phyloP scores from a whole-genome alignment of 2,888 invertebrate species.

The Kuschelorhynchus macadamiae region DNA sequence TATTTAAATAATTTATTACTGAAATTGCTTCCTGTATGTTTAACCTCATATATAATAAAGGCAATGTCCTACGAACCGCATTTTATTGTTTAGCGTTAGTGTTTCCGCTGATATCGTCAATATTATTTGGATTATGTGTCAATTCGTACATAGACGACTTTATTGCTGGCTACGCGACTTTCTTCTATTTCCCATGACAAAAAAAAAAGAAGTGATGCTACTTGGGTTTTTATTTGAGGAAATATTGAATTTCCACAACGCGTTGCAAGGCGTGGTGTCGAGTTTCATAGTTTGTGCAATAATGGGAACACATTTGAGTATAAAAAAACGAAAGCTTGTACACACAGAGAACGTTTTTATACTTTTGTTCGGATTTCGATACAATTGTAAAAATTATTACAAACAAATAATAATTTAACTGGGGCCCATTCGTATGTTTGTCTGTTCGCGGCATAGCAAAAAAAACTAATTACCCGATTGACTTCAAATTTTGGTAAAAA shows the following conservation, averaged over 20 bases:
- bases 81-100: conserved; percentile 30
- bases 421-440: too few relatives aligned
- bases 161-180: too few relatives aligned
- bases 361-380: too few relatives aligned
- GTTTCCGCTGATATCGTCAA: conserved; percentile 41
- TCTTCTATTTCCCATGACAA: background rate
- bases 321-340: too few relatives aligned
- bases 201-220: background rate
- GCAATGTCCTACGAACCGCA: conserved; percentile 39
- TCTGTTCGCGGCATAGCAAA: too few relatives aligned
- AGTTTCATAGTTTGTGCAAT: background rate
- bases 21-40: conserved; percentile 33
- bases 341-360: too few relatives aligned
- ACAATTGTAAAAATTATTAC: too few relatives aligned
- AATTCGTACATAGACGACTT: too few relatives aligned
- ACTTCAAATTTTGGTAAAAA: too few relatives aligned
- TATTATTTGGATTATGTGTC: conserved; percentile 8
- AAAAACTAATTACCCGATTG: too few relatives aligned
- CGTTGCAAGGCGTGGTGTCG: background rate
- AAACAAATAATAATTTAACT: too few relatives aligned
- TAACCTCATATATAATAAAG: conserved; percentile 30
- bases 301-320: too few relatives aligned
- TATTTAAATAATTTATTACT: conserved; percentile 25
- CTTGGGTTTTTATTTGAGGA: conserved; percentile 1
- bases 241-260: conserved; percentile 1